Evolutionary conservation across 2,113 vertebrate species (phyloP).

Genomic region (Sander lucioperca): DNA sequence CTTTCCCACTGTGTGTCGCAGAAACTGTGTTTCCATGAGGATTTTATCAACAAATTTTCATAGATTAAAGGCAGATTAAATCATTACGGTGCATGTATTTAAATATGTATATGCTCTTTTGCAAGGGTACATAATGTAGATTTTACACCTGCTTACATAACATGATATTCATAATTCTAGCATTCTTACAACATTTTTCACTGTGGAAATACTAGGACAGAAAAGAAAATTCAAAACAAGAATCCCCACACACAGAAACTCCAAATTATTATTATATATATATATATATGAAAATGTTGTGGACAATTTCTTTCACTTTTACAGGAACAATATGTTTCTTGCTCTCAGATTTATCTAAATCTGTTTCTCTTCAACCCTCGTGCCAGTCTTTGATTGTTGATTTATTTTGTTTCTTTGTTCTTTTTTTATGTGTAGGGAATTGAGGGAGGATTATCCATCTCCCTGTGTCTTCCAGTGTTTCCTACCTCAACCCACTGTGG

Average conservation of each 20-base stretch:
- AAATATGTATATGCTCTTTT: background rate
- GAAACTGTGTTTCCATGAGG: too few species aligned
- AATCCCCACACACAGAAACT: background rate
- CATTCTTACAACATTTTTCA: background rate
- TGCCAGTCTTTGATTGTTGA: background rate
- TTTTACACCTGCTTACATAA: background rate
- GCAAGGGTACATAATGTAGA: background rate
- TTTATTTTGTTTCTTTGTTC: background rate
- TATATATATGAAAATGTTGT: background rate
- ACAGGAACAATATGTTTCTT: background rate
- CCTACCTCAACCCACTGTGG: slow-evolving; percentile 73
- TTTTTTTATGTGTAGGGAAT: slow-evolving; percentile 69
- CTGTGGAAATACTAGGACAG: too few species aligned
- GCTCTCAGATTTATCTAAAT: background rate
- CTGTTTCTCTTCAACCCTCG: background rate
- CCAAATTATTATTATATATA: background rate
- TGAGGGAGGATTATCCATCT: slow-evolving; percentile 77
- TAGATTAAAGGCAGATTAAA: background rate
- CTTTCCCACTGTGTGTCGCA: background rate
- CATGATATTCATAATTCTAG: background rate
- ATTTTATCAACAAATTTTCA: background rate
- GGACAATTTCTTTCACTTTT: background rate
- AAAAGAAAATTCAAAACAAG: background rate
- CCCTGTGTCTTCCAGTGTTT: slow-evolving; percentile 77
- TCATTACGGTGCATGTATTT: background rate